phyloP scores from a whole-genome alignment of 2,888 invertebrate genomes.

The Hyalella azteca region DNA sequence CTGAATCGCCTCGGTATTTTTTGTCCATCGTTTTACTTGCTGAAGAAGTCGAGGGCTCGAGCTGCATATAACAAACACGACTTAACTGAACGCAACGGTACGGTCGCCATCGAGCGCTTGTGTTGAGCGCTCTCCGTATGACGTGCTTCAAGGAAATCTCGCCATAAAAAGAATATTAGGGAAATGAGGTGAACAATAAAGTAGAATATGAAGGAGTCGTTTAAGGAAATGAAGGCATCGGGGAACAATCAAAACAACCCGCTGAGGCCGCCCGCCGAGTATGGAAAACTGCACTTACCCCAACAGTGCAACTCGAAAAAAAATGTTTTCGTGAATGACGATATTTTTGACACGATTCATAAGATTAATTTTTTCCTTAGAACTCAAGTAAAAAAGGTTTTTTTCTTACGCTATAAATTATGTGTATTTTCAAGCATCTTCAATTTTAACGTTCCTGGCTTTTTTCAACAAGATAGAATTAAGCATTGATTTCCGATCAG shows the following conservation, averaged over 20 bases:
- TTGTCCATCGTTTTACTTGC: too few relatives aligned
- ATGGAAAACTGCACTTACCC: neutral
- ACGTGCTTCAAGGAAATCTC: slow-evolving; percentile 28
- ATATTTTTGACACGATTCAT: too few relatives aligned
- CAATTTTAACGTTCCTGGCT: too few relatives aligned
- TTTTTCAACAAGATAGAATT: too few relatives aligned
- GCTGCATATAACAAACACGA: neutral
- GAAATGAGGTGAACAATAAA: slow-evolving; percentile 38
- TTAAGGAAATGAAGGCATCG: slow-evolving; percentile 30
- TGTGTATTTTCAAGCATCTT: too few relatives aligned
- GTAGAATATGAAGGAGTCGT: slow-evolving; percentile 30
- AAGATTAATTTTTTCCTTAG: too few relatives aligned
- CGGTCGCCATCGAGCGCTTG: neutral
- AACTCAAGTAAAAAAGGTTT: too few relatives aligned
- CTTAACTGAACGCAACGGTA: neutral
- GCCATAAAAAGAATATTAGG: slow-evolving; percentile 39
- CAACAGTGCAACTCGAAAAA: too few relatives aligned
- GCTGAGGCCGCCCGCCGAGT: neutral
- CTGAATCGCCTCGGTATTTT: too few relatives aligned
- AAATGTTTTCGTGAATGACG: too few relatives aligned
- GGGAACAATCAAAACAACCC: slow-evolving; percentile 26
- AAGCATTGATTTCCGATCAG: too few relatives aligned
- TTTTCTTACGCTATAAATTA: too few relatives aligned
- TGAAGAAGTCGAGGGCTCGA: neutral
- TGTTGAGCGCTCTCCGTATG: neutral